Conservation (phyloP, 2,888 invertebrate genomes). For the Ophion ventricosus region DNA sequence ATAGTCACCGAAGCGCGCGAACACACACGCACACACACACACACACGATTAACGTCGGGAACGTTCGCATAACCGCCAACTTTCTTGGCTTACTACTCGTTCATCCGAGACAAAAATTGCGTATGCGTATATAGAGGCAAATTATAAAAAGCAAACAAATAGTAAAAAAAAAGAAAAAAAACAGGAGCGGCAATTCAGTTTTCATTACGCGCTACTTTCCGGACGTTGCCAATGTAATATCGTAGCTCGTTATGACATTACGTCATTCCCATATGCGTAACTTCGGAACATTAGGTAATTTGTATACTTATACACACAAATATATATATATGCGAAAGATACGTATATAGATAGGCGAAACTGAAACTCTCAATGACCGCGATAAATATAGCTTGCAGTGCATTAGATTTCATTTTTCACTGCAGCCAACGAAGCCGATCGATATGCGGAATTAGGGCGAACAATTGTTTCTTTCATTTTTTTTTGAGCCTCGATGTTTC, state of each 20-base stretch:
- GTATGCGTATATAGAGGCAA: background rate
- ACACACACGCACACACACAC: background rate
- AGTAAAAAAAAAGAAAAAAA: slow-evolving; percentile 36
- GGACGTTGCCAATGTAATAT: slow-evolving; percentile 34
- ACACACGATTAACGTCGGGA: background rate
- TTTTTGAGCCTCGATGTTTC: too few species aligned
- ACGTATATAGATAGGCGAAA: too few species aligned
- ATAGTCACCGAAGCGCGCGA: background rate
- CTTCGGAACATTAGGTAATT: slow-evolving; percentile 55
- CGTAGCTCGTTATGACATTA: slow-evolving; percentile 58
- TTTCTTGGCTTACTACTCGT: slow-evolving; percentile 13
- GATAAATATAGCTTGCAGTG: too few species aligned
- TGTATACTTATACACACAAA: background rate
- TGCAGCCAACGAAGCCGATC: slow-evolving; percentile 3
- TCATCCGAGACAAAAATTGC: slow-evolving; percentile 22
- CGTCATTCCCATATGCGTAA: slow-evolving; percentile 63
- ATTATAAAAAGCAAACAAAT: slow-evolving; percentile 27
- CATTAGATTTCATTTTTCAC: slow-evolving; percentile 14
- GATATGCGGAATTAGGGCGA: background rate
- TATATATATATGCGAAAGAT: background rate
- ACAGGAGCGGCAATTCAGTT: slow-evolving; percentile 7
- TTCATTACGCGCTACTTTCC: slow-evolving; percentile 37
- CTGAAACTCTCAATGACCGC: too few species aligned
- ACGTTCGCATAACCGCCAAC: slow-evolving; percentile 5
- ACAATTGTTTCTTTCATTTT: background rate